phyloP scores from a whole-genome alignment of 37 sponge, comb jelly and placozoan species.

The Beroe forskalii region DNA sequence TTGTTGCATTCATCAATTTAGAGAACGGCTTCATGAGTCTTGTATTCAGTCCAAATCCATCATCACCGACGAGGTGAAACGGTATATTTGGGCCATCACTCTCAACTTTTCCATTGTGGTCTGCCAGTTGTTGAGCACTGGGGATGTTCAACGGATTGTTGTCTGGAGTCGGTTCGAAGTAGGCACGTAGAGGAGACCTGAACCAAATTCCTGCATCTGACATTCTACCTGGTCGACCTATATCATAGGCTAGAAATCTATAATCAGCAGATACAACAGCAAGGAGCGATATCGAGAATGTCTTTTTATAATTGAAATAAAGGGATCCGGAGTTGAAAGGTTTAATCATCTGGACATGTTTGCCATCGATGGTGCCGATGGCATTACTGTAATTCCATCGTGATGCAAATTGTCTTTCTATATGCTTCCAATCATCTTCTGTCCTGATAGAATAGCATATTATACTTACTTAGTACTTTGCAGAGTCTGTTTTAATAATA shows the following conservation, averaged over 20 bases:
- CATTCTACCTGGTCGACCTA: slow-evolving; percentile 67
- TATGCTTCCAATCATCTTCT: slow-evolving; percentile 62
- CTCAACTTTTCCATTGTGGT: not conserved
- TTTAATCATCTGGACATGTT: slow-evolving; percentile 67
- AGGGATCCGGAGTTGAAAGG: slow-evolving; percentile 66
- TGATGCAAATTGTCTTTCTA: slow-evolving; percentile 17
- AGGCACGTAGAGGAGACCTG: not conserved
- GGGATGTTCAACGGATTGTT: slow-evolving; percentile 19
- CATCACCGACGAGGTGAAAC: slow-evolving; percentile 69
- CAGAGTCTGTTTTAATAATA: no score
- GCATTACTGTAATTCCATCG: slow-evolving; percentile 65
- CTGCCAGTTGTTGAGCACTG: not conserved
- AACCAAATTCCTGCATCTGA: slow-evolving; percentile 70
- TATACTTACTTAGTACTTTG: no score
- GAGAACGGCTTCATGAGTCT: slow-evolving; percentile 66
- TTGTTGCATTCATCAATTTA: not conserved
- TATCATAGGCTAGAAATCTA: slow-evolving; percentile 66
- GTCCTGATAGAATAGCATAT: no score
- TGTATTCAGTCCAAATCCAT: slow-evolving; percentile 68
- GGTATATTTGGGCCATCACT: not conserved
- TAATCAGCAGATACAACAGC: slow-evolving; percentile 69
- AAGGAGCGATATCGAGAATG: slow-evolving; percentile 61
- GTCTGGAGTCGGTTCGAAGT: slow-evolving; percentile 17
- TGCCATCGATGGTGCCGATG: slow-evolving; percentile 70
- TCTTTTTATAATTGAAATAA: slow-evolving; percentile 69